Evolutionary conservation across 2,797 vertebrate species (phyloP), one percentile per base, ranked within the genome.

Genomic region (Chromobotia macracanthus): DNA sequence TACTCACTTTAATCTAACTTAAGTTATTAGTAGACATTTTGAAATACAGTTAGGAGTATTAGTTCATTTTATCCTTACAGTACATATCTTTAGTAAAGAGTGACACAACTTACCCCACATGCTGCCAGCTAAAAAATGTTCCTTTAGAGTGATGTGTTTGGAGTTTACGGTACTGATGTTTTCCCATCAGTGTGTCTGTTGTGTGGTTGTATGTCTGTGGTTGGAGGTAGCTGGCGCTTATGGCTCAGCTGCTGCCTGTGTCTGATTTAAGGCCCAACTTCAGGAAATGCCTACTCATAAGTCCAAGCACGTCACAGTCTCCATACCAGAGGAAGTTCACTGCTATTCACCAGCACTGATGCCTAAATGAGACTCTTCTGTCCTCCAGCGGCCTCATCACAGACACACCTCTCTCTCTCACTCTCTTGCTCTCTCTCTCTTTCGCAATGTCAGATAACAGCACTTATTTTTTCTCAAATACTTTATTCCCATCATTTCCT

Each of bases 331-430:
- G 92, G 92, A 94, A 93, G 91, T 88, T 87, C 87, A 85, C 87
- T 90, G 89, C 90, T 91, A 92, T 93, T 94, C 91, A 93, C 87
- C 80, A 89, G 89, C 87, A 83, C 87, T 90, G 87, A 89, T 81
- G 56, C 89, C 89, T 93, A 91, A 94, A 92, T 93, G 91, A 93
- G 89, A 87, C 89, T 88, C 90, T 91, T 93, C 90, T 94, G 88
- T 91, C 90, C 87, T 89, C 89, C 88, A 78, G 82, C 86, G 85
- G 68, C 51, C 82, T 88, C 87, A 82, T 86, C 74, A 80, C 82
- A 80, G 84, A 18, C 79, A 80, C 77, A 38, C 61, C 46, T 19
- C 56, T 69, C 31, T 31, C 31, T 31, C 31, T 31, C 5, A 5
- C 31, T 3, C 31, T 31, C 31, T 31, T 3, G 31, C 31, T 31